A percentile compares a stretch with the other conserved stretches of the same genome.
Evolutionary conservation across 1,140 invertebrate genomes (phyloP).

Genomic region (Meloidogyne chitwoodi): DNA sequence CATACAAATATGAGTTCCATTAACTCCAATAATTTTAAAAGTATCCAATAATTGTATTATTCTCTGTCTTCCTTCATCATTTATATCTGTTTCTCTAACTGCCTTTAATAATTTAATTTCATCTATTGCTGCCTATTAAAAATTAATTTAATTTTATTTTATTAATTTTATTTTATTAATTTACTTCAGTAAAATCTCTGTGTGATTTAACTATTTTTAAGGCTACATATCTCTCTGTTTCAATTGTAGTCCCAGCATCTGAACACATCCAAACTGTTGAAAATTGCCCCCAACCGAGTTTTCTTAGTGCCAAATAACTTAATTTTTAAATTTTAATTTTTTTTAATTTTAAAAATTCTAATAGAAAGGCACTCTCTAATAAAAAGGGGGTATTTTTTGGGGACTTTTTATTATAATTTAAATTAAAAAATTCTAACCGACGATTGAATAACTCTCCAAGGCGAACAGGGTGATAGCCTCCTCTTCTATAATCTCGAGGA

Average conservation of each 20-base stretch:
- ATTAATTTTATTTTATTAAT: not conserved
- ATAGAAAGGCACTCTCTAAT: not conserved
- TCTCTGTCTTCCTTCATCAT: conserved; percentile 83
- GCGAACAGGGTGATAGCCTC: conserved; percentile 16
- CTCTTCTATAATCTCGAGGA: conserved; percentile 14
- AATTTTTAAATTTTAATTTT: not conserved
- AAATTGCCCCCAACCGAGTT: conserved; percentile 37
- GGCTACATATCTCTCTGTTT: conserved; percentile 70
- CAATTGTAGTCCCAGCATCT: conserved; percentile 71
- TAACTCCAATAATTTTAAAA: conserved; percentile 67
- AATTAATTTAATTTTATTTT: not conserved
- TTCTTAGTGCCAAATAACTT: conserved; percentile 24
- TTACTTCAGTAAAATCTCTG: conserved; percentile 82
- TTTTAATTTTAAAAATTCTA: not conserved
- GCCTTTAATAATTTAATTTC: conserved; percentile 72
- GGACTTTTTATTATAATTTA: no score
- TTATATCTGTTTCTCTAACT: conserved; percentile 67
- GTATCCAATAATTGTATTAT: conserved; percentile 87
- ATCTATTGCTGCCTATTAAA: conserved; percentile 81
- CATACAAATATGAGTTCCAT: conserved; percentile 73
- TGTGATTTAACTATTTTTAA: conserved; percentile 98
- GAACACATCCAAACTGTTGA: conserved; percentile 48
- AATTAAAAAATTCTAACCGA: not conserved
- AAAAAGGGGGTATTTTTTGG: not conserved
- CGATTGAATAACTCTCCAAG: conserved; percentile 15